Percentiles rank a stretch among this genome's conserved stretches.
Evolutionary conservation across 2,797 vertebrate species (phyloP).

Genomic region (Aplochiton taeniatus): DNA sequence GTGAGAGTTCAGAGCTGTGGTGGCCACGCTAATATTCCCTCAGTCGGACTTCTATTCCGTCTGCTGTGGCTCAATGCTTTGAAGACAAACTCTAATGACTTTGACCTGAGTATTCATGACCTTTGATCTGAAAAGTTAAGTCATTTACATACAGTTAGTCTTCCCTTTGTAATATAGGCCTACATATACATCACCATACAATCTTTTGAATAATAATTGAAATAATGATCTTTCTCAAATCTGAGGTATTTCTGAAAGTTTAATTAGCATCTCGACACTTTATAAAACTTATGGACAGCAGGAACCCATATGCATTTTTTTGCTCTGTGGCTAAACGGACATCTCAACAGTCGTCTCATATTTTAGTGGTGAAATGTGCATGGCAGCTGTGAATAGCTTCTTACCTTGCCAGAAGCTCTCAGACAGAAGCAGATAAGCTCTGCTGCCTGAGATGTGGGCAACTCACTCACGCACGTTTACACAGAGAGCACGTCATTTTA

Average conservation of each 20-base stretch:
- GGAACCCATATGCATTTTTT: conserved; percentile 16
- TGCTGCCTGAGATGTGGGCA: conserved; percentile 36
- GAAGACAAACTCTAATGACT: conserved; percentile 6
- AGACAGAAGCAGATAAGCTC: conserved; percentile 35
- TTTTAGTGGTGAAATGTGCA: conserved; percentile 10
- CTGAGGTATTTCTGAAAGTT: too few species aligned
- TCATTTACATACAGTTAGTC: too few species aligned
- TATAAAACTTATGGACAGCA: too few species aligned
- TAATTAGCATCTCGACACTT: too few species aligned
- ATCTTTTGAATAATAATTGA: too few species aligned
- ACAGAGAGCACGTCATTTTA: conserved; percentile 45
- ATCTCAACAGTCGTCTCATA: conserved; percentile 12
- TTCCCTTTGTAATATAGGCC: too few species aligned
- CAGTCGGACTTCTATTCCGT: conserved; percentile 23
- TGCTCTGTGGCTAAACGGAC: conserved; percentile 21
- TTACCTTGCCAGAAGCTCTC: conserved; percentile 64
- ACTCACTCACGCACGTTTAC: conserved; percentile 48
- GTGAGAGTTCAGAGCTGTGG: conserved; percentile 7
- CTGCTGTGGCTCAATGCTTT: background rate
- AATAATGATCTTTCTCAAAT: too few species aligned
- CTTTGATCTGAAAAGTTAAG: background rate
- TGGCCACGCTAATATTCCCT: background rate
- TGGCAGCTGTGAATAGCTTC: conserved; percentile 35
- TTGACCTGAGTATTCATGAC: background rate
- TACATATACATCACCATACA: too few species aligned